Conservation (phyloP, 2,888 invertebrate genomes). For the Clistopyga incitator region DNA sequence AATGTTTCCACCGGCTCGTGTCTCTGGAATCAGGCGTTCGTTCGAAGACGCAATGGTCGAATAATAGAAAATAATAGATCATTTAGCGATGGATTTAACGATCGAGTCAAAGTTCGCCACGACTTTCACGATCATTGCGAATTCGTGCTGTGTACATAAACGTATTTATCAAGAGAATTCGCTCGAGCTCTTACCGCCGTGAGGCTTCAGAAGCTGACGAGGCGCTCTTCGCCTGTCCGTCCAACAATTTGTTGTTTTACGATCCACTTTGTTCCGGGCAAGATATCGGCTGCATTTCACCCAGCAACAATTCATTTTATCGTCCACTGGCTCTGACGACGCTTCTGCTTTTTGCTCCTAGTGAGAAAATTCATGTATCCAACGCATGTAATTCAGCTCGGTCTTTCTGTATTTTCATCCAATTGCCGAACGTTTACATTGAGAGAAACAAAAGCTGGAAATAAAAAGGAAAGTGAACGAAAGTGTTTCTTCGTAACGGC, state of each 20-base stretch:
- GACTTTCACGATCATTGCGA: constrained; percentile 27
- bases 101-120: constrained; percentile 40
- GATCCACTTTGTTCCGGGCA: constrained; percentile 44
- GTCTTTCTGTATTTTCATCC: not conserved
- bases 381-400: not conserved
- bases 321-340: not conserved
- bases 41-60: not conserved
- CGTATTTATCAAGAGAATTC: not conserved
- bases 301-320: constrained; percentile 2
- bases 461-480: constrained; percentile 53
- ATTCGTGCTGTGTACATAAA: not conserved
- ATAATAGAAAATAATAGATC: constrained; percentile 32
- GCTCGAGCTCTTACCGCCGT: constrained; percentile 42
- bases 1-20: constrained; percentile 14
- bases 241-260: constrained; percentile 46
- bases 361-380: not conserved
- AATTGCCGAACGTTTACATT: not conserved
- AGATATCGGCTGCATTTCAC: constrained; percentile 3
- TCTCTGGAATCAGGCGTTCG: not conserved
- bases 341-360: not conserved
- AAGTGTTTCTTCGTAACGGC: constrained; percentile 44
- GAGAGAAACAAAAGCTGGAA: not conserved
- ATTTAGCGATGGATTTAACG: constrained; percentile 18
- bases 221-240: not conserved
- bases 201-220: constrained; percentile 17